A percentile compares a stretch with the other conserved stretches of the same genome.
Evolutionary conservation across 53 echinoderm and acorn worm species (phyloP).

Genomic region (Echinometra lucunter): DNA sequence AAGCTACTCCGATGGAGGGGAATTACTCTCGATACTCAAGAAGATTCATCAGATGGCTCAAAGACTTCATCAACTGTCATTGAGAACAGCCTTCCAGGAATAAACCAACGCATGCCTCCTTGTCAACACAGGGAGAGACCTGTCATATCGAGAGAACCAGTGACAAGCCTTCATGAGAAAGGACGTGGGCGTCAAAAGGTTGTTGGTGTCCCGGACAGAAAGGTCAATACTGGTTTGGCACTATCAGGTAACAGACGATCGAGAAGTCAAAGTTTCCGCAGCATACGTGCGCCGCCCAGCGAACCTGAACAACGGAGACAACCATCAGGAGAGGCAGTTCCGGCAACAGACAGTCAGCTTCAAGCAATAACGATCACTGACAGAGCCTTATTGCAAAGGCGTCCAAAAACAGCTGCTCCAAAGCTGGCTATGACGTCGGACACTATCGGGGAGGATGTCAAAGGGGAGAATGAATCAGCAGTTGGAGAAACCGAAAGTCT

Average conservation of each 20-base stretch:
- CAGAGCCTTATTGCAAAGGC: slow-evolving; percentile 4
- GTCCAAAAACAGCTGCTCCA: slow-evolving; percentile 47
- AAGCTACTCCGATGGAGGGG: slow-evolving; percentile 53
- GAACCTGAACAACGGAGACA: not conserved
- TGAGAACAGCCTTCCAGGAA: not conserved
- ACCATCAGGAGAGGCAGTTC: not conserved
- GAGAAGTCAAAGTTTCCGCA: slow-evolving; percentile 19
- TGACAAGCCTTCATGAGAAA: not conserved
- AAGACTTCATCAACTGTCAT: not conserved
- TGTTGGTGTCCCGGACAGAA: not conserved
- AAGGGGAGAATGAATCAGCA: not conserved
- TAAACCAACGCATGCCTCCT: not conserved
- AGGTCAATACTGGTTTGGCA: not conserved
- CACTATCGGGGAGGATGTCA: not conserved
- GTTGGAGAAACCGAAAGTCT: not conserved
- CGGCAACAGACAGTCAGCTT: not conserved
- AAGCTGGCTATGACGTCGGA: not conserved
- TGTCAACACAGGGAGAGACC: not conserved
- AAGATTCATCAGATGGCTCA: not conserved
- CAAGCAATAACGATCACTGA: not conserved
- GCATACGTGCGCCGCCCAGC: not conserved
- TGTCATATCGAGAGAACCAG: not conserved
- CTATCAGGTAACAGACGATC: not conserved
- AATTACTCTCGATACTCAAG: not conserved
- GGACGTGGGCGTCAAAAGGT: not conserved